Evolutionary conservation across 2,113 vertebrate species (phyloP).

Genomic region (Heteronetta atricapilla): DNA sequence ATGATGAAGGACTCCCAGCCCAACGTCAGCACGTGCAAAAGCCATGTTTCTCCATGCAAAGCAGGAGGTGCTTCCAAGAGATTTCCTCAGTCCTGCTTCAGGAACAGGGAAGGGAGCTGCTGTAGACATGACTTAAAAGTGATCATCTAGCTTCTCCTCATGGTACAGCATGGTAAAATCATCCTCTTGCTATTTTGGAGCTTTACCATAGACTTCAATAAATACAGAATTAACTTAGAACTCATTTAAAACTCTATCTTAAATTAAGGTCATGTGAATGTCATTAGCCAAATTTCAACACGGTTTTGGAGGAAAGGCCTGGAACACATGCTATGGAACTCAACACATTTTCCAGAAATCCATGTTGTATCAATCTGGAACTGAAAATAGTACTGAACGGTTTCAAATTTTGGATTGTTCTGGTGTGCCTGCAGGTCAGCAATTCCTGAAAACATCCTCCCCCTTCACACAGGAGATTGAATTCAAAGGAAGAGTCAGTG

Average conservation of each 20-base stretch:
- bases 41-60: fast-evolving
- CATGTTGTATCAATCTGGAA: neutral
- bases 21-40: neutral
- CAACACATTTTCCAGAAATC: neutral
- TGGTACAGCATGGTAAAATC: neutral
- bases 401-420: neutral
- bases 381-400: neutral
- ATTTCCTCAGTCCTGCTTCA: neutral
- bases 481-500: neutral
- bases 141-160: neutral
- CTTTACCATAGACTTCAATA: neutral
- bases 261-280: neutral
- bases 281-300: neutral
- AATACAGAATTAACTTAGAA: neutral
- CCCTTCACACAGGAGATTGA: neutral
- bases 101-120: neutral
- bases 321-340: neutral
- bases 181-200: neutral
- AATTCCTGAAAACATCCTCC: neutral
- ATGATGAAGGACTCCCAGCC: neutral
- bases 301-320: neutral
- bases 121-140: neutral
- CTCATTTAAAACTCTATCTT: neutral
- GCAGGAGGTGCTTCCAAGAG: neutral
- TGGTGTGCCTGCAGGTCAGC: neutral